phyloP scores from a whole-genome alignment of 1,140 invertebrate genomes.

The Eurosta solidaginis region DNA sequence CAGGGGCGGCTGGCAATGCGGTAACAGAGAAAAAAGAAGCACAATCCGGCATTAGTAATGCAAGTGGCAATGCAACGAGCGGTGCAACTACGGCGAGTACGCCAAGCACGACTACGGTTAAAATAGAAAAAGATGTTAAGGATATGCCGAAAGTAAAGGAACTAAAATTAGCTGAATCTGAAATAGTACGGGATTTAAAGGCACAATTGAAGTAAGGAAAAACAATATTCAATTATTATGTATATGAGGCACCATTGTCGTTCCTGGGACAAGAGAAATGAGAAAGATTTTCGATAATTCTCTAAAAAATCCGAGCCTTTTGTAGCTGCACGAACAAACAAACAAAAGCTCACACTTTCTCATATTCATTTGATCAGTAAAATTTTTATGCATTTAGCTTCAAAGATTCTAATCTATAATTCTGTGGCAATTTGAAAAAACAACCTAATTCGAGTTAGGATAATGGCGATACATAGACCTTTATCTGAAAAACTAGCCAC shows the following conservation, averaged over 20 bases:
- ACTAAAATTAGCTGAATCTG: conserved; percentile 66
- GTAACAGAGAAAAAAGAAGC: conserved; percentile 58
- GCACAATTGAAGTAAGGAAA: conserved; percentile 91
- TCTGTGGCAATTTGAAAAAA: too few species aligned
- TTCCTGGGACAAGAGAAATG: too few species aligned
- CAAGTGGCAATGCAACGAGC: conserved; percentile 32
- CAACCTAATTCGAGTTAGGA: too few species aligned
- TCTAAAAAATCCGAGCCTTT: too few species aligned
- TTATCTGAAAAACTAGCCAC: too few species aligned
- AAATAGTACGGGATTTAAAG: conserved; percentile 82
- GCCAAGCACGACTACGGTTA: conserved; percentile 43
- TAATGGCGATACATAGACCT: too few species aligned
- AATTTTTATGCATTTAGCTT: not conserved
- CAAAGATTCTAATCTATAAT: too few species aligned
- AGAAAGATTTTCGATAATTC: too few species aligned
- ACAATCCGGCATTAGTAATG: not conserved
- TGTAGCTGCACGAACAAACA: not conserved
- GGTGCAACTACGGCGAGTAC: conserved; percentile 15
- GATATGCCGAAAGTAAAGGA: conserved; percentile 65
- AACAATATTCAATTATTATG: not conserved
- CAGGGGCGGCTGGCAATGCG: conserved; percentile 31
- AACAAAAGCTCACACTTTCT: not conserved
- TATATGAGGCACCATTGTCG: too few species aligned
- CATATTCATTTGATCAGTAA: not conserved
- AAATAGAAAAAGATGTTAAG: conserved; percentile 64